phyloP scores from a whole-genome alignment of 2,888 invertebrate species.

The Tenthredo scrophulariae region DNA sequence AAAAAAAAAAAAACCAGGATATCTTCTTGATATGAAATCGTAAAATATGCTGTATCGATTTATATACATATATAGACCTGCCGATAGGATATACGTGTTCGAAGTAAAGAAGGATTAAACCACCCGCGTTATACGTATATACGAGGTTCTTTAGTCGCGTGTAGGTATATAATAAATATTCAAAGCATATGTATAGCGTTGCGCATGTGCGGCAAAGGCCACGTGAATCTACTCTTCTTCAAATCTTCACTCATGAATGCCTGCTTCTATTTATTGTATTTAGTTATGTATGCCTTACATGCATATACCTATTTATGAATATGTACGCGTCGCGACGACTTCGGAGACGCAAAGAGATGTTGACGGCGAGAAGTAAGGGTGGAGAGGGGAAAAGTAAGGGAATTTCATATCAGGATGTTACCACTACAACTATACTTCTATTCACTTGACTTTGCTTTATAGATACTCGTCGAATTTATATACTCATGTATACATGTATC shows the following conservation, averaged over 20 bases:
- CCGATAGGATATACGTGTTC: not conserved
- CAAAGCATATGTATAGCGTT: not conserved
- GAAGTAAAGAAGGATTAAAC: slow-evolving; percentile 3
- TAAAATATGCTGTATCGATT: not conserved
- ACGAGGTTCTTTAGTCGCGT: not conserved
- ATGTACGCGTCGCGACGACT: not conserved
- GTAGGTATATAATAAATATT: not conserved
- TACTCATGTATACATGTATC: not conserved
- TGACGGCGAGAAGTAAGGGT: not conserved
- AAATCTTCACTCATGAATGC: not conserved
- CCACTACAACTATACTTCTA: not conserved
- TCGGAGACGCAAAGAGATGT: not conserved
- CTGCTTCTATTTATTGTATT: slow-evolving; percentile 7
- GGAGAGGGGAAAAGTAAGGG: not conserved
- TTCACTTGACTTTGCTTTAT: not conserved
- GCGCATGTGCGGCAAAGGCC: not conserved
- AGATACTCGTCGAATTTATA: not conserved
- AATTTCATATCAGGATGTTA: not conserved
- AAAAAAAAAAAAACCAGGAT: not conserved
- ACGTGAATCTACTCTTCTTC: not conserved
- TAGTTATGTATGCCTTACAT: not conserved
- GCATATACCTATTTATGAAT: not conserved
- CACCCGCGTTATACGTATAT: not conserved
- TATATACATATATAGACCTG: not conserved
- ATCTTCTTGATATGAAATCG: not conserved